Evolutionary conservation across 1,140 invertebrate species (phyloP).

Genomic region (Cyrtorhinus lividipennis): DNA sequence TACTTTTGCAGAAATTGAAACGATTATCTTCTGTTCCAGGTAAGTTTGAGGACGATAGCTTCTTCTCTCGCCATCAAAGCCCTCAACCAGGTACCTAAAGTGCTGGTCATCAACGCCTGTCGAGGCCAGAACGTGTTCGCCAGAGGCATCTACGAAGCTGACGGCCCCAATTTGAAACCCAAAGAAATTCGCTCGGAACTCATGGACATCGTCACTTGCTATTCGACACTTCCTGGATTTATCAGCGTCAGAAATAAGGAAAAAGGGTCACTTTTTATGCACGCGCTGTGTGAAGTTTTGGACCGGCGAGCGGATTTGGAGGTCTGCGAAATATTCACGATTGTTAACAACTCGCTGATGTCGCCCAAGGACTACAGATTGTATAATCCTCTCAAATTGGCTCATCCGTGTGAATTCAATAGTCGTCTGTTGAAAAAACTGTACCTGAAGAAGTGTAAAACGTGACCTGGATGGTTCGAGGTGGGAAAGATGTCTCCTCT

Average conservation of each 20-base stretch:
- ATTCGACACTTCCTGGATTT: not conserved
- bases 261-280: not conserved
- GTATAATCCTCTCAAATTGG: not conserved
- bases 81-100: no score
- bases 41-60: not conserved
- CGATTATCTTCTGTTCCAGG: no score
- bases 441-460: conserved; percentile 1
- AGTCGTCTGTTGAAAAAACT: conserved; percentile 1
- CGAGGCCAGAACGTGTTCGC: not conserved
- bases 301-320: not conserved
- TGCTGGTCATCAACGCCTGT: not conserved
- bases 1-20: no score
- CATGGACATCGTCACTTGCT: not conserved
- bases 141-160: not conserved
- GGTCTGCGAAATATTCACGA: not conserved
- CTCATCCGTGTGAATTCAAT: not conserved
- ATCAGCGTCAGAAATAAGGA: not conserved
- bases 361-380: not conserved
- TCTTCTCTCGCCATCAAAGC: no score
- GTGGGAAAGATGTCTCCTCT: no score
- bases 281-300: not conserved
- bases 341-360: not conserved
- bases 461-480: no score
- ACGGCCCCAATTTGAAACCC: not conserved
- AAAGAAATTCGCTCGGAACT: not conserved